Conservation (phyloP, 2,888 invertebrate genomes). For the Scaptomyza parva region DNA sequence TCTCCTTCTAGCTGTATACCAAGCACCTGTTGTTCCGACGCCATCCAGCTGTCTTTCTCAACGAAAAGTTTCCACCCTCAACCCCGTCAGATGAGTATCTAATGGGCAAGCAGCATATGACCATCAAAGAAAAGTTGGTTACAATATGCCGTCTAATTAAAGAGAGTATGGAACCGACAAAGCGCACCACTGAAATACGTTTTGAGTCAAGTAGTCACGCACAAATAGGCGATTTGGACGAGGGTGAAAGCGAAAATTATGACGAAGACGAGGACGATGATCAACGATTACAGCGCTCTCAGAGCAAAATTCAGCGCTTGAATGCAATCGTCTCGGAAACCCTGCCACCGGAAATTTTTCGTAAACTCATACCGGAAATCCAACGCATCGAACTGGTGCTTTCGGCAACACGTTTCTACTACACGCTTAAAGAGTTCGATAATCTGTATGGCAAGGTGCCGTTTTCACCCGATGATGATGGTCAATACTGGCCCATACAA, state of each 20-base stretch:
- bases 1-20: slow-evolving; percentile 60
- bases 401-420: slow-evolving; percentile 70
- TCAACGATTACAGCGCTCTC: neutral
- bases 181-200: neutral
- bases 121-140: slow-evolving; percentile 68
- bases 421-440: slow-evolving; percentile 56
- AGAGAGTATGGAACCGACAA: slow-evolving; percentile 4
- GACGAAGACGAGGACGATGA: neutral
- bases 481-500: slow-evolving; percentile 77
- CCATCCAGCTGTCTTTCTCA: slow-evolving; percentile 66
- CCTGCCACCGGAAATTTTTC: slow-evolving; percentile 51
- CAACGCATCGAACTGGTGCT: slow-evolving; percentile 81
- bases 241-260: slow-evolving; percentile 7
- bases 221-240: neutral
- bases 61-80: slow-evolving; percentile 78
- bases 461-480: slow-evolving; percentile 66
- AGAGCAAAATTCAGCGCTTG: neutral
- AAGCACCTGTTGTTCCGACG: slow-evolving; percentile 59
- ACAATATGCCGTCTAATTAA: slow-evolving; percentile 46
- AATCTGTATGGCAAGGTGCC: slow-evolving; percentile 63
- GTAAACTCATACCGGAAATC: slow-evolving; percentile 73
- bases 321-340: neutral
- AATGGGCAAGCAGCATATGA: slow-evolving; percentile 77
- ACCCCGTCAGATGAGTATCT: slow-evolving; percentile 73
- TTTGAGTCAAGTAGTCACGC: neutral